These are phyloP conservation scores for Brachyistius frenatus DNA, from an alignment of 2,113 vertebrate species.

Conservation along the genomic window DNA sequence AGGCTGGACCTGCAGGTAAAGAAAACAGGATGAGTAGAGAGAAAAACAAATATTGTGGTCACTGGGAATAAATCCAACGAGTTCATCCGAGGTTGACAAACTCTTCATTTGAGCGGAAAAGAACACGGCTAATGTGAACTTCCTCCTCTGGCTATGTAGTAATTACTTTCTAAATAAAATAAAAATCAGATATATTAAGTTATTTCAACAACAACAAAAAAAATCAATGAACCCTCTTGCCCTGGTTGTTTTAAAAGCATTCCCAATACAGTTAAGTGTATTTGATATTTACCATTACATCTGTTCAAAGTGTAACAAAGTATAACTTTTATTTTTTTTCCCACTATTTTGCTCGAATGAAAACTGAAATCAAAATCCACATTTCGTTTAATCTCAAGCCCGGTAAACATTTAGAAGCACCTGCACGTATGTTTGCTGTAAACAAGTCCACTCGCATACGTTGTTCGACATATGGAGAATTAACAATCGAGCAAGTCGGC, in stretches of 20 bases:
- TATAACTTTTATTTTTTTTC: too few species aligned
- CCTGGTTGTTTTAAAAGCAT: neutral
- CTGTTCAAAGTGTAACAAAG: neutral
- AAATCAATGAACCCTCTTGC: too few species aligned
- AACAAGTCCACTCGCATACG: too few species aligned
- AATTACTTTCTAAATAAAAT: neutral
- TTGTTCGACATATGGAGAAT: too few species aligned
- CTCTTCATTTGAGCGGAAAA: neutral
- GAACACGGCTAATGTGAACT: neutral
- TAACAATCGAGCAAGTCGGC: too few species aligned
- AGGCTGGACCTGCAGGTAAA: constrained; percentile 82
- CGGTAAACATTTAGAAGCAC: too few species aligned
- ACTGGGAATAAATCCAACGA: neutral
- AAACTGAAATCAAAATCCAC: neutral
- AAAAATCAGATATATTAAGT: neutral
- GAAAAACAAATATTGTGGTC: neutral
- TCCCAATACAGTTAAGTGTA: neutral
- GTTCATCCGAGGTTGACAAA: neutral
- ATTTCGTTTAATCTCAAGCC: too few species aligned
- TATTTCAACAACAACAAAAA: too few species aligned
- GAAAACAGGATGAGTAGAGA: constrained; percentile 1
- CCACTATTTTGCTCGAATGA: fast-evolving
- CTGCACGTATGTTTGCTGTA: too few species aligned
- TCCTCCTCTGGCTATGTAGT: constrained; percentile 6
- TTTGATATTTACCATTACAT: neutral